phyloP scores from a whole-genome alignment of 2,888 invertebrate genomes.

The Drosophila hamatofila region DNA sequence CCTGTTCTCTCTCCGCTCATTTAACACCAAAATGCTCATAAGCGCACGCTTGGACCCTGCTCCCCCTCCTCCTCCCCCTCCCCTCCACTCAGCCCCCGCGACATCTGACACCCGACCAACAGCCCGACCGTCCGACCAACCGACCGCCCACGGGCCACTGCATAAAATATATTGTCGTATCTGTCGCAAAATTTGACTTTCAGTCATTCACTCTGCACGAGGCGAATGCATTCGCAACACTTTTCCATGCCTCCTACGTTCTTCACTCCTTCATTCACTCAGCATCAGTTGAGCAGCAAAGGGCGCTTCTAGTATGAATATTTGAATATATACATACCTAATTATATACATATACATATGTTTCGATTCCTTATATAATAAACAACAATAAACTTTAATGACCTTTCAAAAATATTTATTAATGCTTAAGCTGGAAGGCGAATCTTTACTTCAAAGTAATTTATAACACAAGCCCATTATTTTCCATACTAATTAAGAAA shows the following conservation, averaged over 20 bases:
- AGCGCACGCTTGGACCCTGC: slow-evolving; percentile 50
- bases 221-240: slow-evolving; percentile 36
- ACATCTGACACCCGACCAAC: slow-evolving; percentile 32
- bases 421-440: too few species aligned
- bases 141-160: slow-evolving; percentile 55
- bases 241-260: slow-evolving; percentile 10
- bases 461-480: neutral
- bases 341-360: neutral
- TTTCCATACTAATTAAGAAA: neutral
- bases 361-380: neutral
- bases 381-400: neutral
- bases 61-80: slow-evolving; percentile 4
- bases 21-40: slow-evolving; percentile 74
- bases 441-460: neutral
- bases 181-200: slow-evolving; percentile 72
- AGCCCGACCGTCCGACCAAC: slow-evolving; percentile 18
- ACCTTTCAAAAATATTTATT: neutral
- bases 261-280: slow-evolving; percentile 1
- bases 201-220: slow-evolving; percentile 60
- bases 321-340: neutral
- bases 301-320: neutral
- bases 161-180: slow-evolving; percentile 68
- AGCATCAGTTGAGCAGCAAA: neutral
- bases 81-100: slow-evolving; percentile 12
- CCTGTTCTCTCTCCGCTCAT: slow-evolving; percentile 44